Percentiles rank a stretch among this genome's conserved stretches.
These are phyloP conservation scores for Adelosebastes latens DNA, from an alignment of 2,797 vertebrate genomes.

Conservation along the genomic window DNA sequence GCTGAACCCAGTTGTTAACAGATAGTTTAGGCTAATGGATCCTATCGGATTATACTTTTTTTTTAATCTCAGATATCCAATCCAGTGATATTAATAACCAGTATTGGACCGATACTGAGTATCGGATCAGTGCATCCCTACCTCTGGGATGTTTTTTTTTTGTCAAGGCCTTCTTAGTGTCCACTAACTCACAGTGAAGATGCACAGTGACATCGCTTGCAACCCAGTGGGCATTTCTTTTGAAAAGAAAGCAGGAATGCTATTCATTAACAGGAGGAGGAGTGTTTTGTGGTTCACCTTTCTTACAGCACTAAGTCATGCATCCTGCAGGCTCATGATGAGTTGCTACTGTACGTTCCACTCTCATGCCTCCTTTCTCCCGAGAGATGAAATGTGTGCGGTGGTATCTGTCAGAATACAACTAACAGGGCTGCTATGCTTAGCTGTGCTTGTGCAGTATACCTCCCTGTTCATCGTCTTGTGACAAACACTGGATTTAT, in stretches of 20 bases:
- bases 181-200: not conserved
- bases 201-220: not conserved
- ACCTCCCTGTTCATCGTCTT: constrained; percentile 33
- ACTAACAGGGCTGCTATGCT: constrained; percentile 40
- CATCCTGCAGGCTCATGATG: constrained; percentile 59
- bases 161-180: not conserved
- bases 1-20: too few species aligned
- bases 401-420: constrained; percentile 66
- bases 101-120: not conserved
- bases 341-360: constrained; percentile 50
- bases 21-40: not conserved
- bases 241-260: not conserved
- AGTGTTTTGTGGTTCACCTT: constrained; percentile 60
- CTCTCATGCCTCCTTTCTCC: constrained; percentile 65
- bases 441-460: constrained; percentile 32
- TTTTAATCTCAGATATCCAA: too few species aligned
- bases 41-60: not conserved
- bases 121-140: not conserved
- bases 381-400: constrained; percentile 62
- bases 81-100: too few species aligned
- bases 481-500: constrained; percentile 57
- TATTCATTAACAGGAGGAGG: constrained; percentile 13
- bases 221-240: constrained; percentile 20
- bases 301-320: constrained; percentile 48
- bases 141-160: not conserved